Percentiles rank a stretch among this genome's conserved stretches.
Conservation (phyloP, 2,888 invertebrate species). For the Rosalia funebris region DNA sequence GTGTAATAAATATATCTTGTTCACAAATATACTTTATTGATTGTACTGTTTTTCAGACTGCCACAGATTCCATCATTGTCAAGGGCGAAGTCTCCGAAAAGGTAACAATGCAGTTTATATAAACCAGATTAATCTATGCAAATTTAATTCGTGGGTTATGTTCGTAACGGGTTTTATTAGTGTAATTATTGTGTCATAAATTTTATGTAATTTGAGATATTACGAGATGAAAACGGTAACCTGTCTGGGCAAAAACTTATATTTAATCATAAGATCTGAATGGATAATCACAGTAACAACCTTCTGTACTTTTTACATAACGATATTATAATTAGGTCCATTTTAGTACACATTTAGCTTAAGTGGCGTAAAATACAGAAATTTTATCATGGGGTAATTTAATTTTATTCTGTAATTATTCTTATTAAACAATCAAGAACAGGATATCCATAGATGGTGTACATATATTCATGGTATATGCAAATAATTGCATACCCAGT, state of each 20-base stretch:
- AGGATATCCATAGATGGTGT: too few species aligned
- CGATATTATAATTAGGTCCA: not conserved
- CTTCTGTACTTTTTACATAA: not conserved
- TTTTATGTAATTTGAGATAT: constrained; percentile 1
- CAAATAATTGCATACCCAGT: too few species aligned
- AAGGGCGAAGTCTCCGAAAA: constrained; percentile 33
- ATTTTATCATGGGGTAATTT: too few species aligned
- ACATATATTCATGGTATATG: too few species aligned
- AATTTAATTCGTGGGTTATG: not conserved
- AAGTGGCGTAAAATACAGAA: too few species aligned
- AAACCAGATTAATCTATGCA: not conserved
- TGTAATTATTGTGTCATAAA: not conserved
- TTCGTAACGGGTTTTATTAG: not conserved
- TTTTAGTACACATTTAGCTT: too few species aligned
- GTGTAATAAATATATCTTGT: not conserved
- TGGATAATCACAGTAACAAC: not conserved
- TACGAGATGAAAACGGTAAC: not conserved
- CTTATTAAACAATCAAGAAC: too few species aligned
- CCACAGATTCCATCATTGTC: constrained; percentile 28
- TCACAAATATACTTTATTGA: constrained; percentile 1
- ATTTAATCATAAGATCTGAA: too few species aligned
- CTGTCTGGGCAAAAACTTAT: too few species aligned
- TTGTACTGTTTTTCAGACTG: constrained; percentile 25
- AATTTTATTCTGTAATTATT: too few species aligned
- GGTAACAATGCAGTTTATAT: constrained; percentile 27